Conservation (phyloP, 2,888 invertebrate genomes). For the Andrena hattorfiana region DNA sequence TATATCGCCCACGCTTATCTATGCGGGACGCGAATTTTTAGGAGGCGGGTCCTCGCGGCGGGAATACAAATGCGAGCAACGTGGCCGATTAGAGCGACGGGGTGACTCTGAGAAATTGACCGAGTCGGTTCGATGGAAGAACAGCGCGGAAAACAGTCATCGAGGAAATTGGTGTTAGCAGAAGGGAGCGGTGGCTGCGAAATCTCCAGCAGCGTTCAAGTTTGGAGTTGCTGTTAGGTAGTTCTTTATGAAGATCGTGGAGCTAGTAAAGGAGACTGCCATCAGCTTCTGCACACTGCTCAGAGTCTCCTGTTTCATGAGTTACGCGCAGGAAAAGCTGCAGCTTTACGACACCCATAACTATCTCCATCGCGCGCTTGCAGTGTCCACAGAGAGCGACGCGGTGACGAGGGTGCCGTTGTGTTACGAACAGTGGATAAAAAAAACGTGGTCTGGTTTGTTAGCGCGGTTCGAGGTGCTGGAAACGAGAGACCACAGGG, state of each 20-base stretch:
- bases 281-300: neutral
- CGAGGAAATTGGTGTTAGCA: neutral
- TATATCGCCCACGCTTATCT: slow-evolving; percentile 54
- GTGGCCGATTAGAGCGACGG: slow-evolving; percentile 4
- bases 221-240: neutral
- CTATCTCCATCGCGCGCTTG: neutral
- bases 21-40: slow-evolving; percentile 38
- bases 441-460: too few species aligned
- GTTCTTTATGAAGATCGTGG: slow-evolving; percentile 4
- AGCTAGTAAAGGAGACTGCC: neutral
- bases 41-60: neutral
- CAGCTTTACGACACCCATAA: neutral
- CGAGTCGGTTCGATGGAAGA: neutral
- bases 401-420: too few species aligned
- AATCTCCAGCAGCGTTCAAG: neutral
- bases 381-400: neutral
- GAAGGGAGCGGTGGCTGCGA: neutral
- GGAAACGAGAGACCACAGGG: neutral
- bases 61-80: slow-evolving; percentile 27
- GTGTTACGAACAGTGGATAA: too few species aligned
- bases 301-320: neutral
- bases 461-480: neutral
- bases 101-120: neutral
- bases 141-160: neutral
- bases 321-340: neutral